Base-by-base conservation (phyloP, 2,888 invertebrate species). In the Quadroppia sp. region DNA sequence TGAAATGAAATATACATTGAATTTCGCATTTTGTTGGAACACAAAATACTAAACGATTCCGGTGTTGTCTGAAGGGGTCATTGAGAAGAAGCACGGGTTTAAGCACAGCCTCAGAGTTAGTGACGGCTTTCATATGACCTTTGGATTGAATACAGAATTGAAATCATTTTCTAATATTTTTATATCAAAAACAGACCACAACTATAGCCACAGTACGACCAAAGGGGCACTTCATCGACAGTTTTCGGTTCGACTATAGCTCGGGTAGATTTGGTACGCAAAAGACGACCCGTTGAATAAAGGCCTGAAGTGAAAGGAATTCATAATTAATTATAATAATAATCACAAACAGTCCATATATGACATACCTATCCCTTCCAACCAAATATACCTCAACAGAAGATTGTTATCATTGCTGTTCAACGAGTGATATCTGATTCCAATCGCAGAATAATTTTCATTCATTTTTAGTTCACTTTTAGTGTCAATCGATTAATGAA, bases 291-390 rank as follows among this genome's bases (percentile, higher is more conserved):
- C 40, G 23, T 15, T 28, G 11, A 32, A n/a, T 23, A 59, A 42
- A 4, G 1, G 6, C 28, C n/a, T 32, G 1, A 36, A 64, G 11
- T 36, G 15, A 36, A n/a, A 36, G 13, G 64, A 36, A 64, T 11
- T n/a, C 20, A 28, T 36, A 2, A 36, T 9, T 30, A 32, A 3
- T 25, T 17, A 30, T 61, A 61, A 30, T 28, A n/a, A n/a, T n/a
- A n/a, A n/a, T n/a, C n/a, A n/a, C n/a, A n/a, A n/a, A n/a, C 6
- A 32, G 17, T 17, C 6, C 28, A 61, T 61, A 64, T 13, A 64
- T 36, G 11, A 9, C 23, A n/a, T 67, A 67, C 67, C 67, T 23
- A 40, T 67, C 3, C 67, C 67, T 40, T 67, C 67, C 67, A 67
- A 42, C 67, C 67, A 67, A 13, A 67, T 67, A 20, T 67, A 67